Evolutionary conservation across 2,113 vertebrate species (phyloP).

Genomic region (Podilymbus podiceps): DNA sequence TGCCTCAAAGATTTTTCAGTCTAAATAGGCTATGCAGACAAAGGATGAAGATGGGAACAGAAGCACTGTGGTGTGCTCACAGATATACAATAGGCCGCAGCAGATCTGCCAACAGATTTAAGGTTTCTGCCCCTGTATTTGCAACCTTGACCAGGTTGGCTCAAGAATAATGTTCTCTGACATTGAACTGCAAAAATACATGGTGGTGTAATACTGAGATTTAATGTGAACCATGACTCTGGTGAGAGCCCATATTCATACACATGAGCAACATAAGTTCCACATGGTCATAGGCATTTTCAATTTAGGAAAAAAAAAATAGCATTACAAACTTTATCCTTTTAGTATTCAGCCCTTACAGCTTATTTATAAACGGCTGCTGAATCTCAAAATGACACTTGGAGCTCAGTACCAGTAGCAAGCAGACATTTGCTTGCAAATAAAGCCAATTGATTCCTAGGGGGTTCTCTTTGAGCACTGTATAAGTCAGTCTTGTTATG

Average conservation of each 20-base stretch:
- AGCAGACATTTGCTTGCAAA: neutral
- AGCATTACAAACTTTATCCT: neutral
- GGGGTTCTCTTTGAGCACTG: neutral
- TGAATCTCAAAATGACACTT: neutral
- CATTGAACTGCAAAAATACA: neutral
- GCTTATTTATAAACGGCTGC: neutral
- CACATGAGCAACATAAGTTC: neutral
- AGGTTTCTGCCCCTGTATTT: neutral
- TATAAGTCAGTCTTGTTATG: neutral
- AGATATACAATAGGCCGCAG: neutral
- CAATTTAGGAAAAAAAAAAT: neutral
- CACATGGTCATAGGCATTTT: neutral
- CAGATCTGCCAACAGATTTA: conserved; percentile 3
- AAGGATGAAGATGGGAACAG: conserved; percentile 24
- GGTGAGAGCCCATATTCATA: neutral
- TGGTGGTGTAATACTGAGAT: neutral
- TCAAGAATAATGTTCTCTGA: conserved; percentile 1
- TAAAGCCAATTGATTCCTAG: conserved; percentile 33
- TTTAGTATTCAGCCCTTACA: neutral
- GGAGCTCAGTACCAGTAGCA: neutral
- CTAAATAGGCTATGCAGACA: neutral
- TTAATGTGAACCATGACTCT: neutral
- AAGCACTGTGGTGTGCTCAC: neutral
- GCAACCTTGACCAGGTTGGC: conserved; percentile 12
- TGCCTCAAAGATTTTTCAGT: neutral